Base-by-base conservation (phyloP, 2,888 invertebrate species). In the Machimus rusticus region DNA sequence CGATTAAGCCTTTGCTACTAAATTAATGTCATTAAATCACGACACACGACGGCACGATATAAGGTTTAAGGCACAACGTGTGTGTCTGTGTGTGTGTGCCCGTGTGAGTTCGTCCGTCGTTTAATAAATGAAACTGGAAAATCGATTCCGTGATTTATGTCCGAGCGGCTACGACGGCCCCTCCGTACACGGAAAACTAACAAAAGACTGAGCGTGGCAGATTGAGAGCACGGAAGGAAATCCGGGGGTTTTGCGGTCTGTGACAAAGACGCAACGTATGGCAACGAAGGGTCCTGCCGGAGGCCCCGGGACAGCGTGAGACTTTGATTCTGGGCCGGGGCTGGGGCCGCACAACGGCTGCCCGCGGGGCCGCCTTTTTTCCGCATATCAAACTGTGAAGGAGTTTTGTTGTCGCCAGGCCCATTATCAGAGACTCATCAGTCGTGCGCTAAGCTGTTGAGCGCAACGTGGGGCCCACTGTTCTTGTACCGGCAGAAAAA, bases 21-120 rank as follows among this genome's bases (percentile, higher is more conserved):
- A 88, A 88, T 87, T 88, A 88, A 88, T 88, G 86, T 66, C 86
- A 87, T 88, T 88, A 88, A 88, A 88, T 88, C 88, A 88, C 88
- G 88, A 77, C 78, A 88, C n/a, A 39, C 82, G 9, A 74, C 66
- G 23, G 12, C 66, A 84, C 57, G 84, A 74, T 74, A 74, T 37
- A 66, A 4, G 43, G 34, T 34, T 34, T 34, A 34, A 6, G 5
- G 34, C 1, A 6, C 5, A 5, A 34, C 5, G 34, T 34, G 2
- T 37, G n/a, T n/a, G 57, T 37, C n/a, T 5, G 31, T 12, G 12
- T 55, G 57, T n/a, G 46, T 79, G 46, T 28, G 12, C 79, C 23
- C 28, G 23, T 79, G 79, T 79, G 79, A 16, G 23, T 46, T 23
- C 28, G 28, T 79, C n/a, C n/a, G 12, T 23, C 82, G 34, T 31